Evolutionary conservation across 2,797 vertebrate species (phyloP).

Genomic region (Rhadinocentrus ornatus): DNA sequence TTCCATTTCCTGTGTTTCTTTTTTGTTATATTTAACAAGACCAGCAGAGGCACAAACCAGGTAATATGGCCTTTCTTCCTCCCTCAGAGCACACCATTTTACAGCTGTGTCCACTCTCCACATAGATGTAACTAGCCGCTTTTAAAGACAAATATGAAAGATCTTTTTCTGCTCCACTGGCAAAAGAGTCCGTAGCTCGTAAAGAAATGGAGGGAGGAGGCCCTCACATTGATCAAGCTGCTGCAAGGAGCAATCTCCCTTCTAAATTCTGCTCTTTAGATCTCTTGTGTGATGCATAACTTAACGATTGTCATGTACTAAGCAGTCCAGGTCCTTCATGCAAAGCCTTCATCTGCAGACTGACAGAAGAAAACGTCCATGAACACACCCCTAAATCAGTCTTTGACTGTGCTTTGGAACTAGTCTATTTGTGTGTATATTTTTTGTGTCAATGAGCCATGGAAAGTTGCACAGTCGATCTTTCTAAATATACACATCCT

Average conservation of each 20-base stretch:
- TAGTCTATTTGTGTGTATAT: slow-evolving; percentile 29
- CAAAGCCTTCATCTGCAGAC: slow-evolving; percentile 19
- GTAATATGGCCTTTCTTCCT: slow-evolving; percentile 56
- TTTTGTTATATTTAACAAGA: slow-evolving; percentile 65
- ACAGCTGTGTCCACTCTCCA: slow-evolving; percentile 49
- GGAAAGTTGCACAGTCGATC: slow-evolving; percentile 36
- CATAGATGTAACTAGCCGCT: slow-evolving; percentile 60
- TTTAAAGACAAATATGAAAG: slow-evolving; percentile 76
- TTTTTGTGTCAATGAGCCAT: slow-evolving; percentile 45
- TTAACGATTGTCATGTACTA: slow-evolving; percentile 39
- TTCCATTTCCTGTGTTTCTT: slow-evolving; percentile 29
- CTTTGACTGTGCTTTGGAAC: slow-evolving; percentile 30
- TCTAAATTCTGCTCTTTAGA: slow-evolving; percentile 34
- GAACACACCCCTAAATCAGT: slow-evolving; percentile 21
- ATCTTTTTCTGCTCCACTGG: slow-evolving; percentile 65
- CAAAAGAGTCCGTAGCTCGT: slow-evolving; percentile 60
- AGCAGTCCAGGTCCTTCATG: neutral
- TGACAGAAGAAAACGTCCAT: slow-evolving; percentile 22
- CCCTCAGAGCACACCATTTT: slow-evolving; percentile 57
- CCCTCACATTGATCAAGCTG: slow-evolving; percentile 48
- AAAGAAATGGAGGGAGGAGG: slow-evolving; percentile 56
- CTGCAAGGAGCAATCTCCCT: slow-evolving; percentile 36
- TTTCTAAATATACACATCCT: slow-evolving; percentile 54
- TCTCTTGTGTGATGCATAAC: slow-evolving; percentile 4
- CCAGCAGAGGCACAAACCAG: slow-evolving; percentile 54